A percentile compares a stretch with the other conserved stretches of the same genome.
Conservation (phyloP, 2,113 vertebrate species). For the Oceanodroma tethys region DNA sequence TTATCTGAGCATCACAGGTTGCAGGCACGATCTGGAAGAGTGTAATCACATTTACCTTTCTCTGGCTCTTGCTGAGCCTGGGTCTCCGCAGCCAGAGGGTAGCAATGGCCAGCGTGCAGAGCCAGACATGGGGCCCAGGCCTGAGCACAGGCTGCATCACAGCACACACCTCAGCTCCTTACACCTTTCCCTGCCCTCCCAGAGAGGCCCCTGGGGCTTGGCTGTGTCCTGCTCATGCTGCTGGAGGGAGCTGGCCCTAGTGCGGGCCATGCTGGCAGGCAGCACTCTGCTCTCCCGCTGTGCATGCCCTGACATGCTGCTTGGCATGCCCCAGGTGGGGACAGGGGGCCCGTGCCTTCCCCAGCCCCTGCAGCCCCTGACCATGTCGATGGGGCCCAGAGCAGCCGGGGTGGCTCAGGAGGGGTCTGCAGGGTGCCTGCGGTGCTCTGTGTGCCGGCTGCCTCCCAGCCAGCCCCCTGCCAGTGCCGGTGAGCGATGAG, state of each 20-base stretch:
- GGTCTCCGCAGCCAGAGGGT: rapidly evolving
- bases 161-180: not conserved
- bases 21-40: not conserved
- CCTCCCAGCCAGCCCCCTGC: rapidly evolving
- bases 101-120: not conserved
- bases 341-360: rapidly evolving
- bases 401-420: not conserved
- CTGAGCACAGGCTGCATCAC: not conserved
- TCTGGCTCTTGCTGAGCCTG: not conserved
- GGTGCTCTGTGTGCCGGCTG: not conserved
- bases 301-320: not conserved
- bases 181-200: not conserved
- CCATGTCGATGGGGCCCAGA: not conserved
- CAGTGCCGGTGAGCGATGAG: rapidly evolving
- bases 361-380: not conserved
- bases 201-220: rapidly evolving
- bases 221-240: not conserved
- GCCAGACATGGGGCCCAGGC: not conserved
- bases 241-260: not conserved
- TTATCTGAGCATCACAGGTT: not conserved
- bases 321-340: not conserved
- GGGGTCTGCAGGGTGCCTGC: not conserved
- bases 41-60: not conserved
- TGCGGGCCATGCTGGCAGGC: not conserved
- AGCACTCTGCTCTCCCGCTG: not conserved